A percentile compares a stretch with the other conserved stretches of the same genome.
phyloP scores from a whole-genome alignment of 2,797 vertebrate species.

The Poecilia velifera region DNA sequence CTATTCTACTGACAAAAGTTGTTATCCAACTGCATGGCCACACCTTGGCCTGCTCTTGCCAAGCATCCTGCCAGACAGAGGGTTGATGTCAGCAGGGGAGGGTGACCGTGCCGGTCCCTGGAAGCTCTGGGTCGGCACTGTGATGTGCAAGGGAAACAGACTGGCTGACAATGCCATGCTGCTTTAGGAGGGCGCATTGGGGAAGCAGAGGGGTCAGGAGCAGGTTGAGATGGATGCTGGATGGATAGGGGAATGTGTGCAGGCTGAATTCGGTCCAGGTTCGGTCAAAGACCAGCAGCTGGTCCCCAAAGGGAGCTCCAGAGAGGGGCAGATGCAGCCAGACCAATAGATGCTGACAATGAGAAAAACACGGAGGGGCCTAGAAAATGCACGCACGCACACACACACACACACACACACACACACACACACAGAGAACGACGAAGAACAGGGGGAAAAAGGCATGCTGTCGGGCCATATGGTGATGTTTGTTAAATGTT shows the following conservation, averaged over 20 bases:
- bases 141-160: conserved; percentile 71
- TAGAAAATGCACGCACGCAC: conserved; percentile 9
- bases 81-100: conserved; percentile 63
- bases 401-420: background rate
- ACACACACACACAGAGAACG: conserved; percentile 3
- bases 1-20: conserved; percentile 62
- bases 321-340: conserved; percentile 51
- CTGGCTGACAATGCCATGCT: conserved; percentile 67
- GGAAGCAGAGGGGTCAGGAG: conserved; percentile 54
- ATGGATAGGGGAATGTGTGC: conserved; percentile 37
- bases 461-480: conserved; percentile 70
- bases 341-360: conserved; percentile 67
- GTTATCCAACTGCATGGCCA: conserved; percentile 64
- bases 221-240: conserved; percentile 58
- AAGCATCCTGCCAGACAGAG: conserved; percentile 70
- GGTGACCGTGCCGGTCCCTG: conserved; percentile 56
- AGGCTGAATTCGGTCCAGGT: conserved; percentile 56
- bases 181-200: conserved; percentile 59
- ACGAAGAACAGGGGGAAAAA: conserved; percentile 28
- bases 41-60: conserved; percentile 58
- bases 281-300: conserved; percentile 65
- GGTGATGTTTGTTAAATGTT: conserved; percentile 56
- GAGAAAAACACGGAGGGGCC: conserved; percentile 62
- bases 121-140: conserved; percentile 68
- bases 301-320: conserved; percentile 57